Percentiles rank a stretch among this genome's conserved stretches.
Evolutionary conservation across 2,113 vertebrate genomes (phyloP).

Genomic region (Thamnaconus septentrionalis): DNA sequence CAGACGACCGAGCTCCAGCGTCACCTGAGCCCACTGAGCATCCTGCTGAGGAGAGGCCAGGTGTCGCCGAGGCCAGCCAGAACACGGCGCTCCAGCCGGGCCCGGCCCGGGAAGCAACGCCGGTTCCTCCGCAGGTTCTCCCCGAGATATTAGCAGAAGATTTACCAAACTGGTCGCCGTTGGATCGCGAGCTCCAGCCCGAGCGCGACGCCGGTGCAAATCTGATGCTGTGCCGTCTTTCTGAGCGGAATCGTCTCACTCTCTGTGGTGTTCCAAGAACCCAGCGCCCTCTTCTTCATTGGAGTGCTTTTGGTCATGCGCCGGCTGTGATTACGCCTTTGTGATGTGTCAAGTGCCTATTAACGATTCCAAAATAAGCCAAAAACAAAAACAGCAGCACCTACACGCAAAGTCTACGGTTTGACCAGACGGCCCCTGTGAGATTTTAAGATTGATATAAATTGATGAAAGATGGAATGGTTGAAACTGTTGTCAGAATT

Average conservation of each 20-base stretch:
- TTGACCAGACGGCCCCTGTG: conserved; percentile 1
- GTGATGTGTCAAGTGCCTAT: background rate
- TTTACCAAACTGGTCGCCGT: conserved; percentile 8
- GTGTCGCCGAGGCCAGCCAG: conserved; percentile 19
- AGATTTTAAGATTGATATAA: conserved; percentile 9
- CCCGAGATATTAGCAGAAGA: background rate
- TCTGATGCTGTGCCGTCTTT: conserved; percentile 56
- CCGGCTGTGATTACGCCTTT: conserved; percentile 43
- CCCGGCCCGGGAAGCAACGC: conserved; percentile 19
- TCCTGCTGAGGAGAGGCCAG: conserved; percentile 9
- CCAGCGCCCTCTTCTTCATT: conserved; percentile 57
- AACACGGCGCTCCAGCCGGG: background rate
- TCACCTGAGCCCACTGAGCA: conserved; percentile 26
- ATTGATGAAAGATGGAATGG: background rate
- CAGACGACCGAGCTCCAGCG: conserved; percentile 18
- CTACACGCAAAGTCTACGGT: background rate
- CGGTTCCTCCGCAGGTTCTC: background rate
- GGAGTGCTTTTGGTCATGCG: conserved; percentile 57
- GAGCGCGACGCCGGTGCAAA: conserved; percentile 28
- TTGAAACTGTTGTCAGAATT: conserved; percentile 4
- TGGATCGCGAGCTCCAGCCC: conserved; percentile 15
- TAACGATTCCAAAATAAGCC: conserved; percentile 50
- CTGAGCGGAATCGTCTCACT: conserved; percentile 60
- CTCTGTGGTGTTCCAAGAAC: conserved; percentile 58
- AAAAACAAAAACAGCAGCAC: conserved; percentile 10